Percentiles rank a stretch among this genome's conserved stretches.
These are phyloP conservation scores for Otocyon megalotis DNA, from an alignment of 2,113 vertebrate species.

Conservation along the genomic window DNA sequence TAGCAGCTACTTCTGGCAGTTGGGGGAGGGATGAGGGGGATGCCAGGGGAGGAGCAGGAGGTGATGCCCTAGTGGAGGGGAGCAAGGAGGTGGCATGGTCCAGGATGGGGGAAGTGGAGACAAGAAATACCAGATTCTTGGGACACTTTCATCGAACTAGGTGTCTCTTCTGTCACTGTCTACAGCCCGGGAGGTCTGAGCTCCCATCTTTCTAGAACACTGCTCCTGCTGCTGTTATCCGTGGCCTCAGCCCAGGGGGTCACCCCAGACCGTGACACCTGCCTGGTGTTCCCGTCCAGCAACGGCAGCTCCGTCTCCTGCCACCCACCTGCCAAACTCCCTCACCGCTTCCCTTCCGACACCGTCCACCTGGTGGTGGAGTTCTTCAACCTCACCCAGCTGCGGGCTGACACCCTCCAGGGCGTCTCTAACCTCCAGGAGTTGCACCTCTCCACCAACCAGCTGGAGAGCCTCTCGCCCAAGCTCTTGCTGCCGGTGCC, in stretches of 20 bases:
- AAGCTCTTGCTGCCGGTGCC: slow-evolving; percentile 85
- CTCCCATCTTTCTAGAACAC: background rate
- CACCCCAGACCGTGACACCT: slow-evolving; percentile 79
- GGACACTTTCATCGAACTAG: background rate
- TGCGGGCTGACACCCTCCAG: slow-evolving; percentile 81
- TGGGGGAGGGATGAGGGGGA: no score
- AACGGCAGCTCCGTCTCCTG: slow-evolving; percentile 84
- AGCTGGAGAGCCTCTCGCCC: slow-evolving; percentile 83
- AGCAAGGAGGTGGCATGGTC: background rate
- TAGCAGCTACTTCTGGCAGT: background rate
- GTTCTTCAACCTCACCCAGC: slow-evolving; percentile 88
- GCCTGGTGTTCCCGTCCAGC: slow-evolving; percentile 81
- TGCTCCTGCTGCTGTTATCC: slow-evolving; percentile 23
- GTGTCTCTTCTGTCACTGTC: background rate
- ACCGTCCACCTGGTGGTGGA: slow-evolving; percentile 88
- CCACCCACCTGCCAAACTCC: slow-evolving; percentile 84
- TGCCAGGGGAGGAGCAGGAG: background rate
- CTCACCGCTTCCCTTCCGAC: slow-evolving; percentile 81
- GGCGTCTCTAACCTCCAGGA: slow-evolving; percentile 84
- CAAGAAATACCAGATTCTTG: background rate
- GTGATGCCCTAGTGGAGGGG: no score
- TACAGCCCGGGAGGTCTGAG: background rate
- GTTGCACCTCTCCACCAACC: slow-evolving; percentile 91
- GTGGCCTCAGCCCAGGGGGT: background rate
- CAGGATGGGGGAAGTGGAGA: no score